Conservation (phyloP, 2,797 vertebrate genomes). For the Danio tinwini region DNA sequence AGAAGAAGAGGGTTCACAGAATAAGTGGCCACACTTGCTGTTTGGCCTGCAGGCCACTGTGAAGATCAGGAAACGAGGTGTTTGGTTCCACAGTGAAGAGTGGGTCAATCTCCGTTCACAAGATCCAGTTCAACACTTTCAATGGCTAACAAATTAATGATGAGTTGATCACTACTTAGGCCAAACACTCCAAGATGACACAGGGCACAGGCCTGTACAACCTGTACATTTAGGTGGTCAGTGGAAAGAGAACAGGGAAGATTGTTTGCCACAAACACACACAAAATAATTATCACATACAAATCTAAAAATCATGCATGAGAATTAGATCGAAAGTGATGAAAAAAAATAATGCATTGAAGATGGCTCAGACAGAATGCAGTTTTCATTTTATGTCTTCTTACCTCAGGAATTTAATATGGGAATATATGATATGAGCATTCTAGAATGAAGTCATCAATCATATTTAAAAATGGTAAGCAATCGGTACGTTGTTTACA, state of each 20-base stretch:
- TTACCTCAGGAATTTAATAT: too few species aligned
- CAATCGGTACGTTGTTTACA: too few species aligned
- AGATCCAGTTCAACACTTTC: slow-evolving; percentile 35
- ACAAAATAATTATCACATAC: too few species aligned
- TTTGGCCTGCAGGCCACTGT: slow-evolving; percentile 35
- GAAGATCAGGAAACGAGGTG: slow-evolving; percentile 34
- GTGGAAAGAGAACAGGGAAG: not conserved
- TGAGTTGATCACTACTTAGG: slow-evolving; percentile 4
- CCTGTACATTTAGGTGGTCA: not conserved
- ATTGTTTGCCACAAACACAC: not conserved
- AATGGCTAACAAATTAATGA: slow-evolving; percentile 28
- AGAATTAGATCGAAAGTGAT: too few species aligned
- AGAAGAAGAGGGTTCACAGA: slow-evolving; percentile 28
- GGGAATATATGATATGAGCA: too few species aligned
- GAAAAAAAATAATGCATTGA: too few species aligned
- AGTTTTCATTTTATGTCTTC: too few species aligned
- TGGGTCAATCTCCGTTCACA: slow-evolving; percentile 56
- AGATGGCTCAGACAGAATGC: too few species aligned
- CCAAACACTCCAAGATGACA: not conserved
- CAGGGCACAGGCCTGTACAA: not conserved
- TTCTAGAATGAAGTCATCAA: too few species aligned
- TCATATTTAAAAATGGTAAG: too few species aligned
- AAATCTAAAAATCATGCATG: too few species aligned
- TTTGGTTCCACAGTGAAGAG: slow-evolving; percentile 41
- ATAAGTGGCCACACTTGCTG: slow-evolving; percentile 47